phyloP scores from a whole-genome alignment of 2,888 invertebrate genomes.

The Pollenia griseotomentosa region DNA sequence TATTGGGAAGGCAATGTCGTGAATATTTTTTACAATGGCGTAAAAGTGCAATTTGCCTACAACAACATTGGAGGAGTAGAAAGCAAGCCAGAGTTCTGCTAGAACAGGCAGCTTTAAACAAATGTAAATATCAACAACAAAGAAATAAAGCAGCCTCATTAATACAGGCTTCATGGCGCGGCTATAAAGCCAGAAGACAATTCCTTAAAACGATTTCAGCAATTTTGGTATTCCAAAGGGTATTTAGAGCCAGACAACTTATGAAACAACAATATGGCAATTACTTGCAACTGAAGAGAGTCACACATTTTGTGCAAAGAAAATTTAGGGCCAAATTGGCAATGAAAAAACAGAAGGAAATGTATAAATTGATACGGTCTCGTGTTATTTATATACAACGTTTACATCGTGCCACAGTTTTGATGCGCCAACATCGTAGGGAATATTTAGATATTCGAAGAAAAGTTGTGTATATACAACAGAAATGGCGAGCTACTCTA shows the following conservation, averaged over 20 bases:
- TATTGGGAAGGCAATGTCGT: slow-evolving; percentile 83
- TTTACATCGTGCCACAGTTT: slow-evolving; percentile 76
- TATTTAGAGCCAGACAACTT: slow-evolving; percentile 78
- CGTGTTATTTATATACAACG: slow-evolving; percentile 79
- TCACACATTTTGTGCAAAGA: slow-evolving; percentile 75
- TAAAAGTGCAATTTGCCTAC: slow-evolving; percentile 84
- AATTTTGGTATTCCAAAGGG: slow-evolving; percentile 77
- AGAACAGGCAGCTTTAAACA: slow-evolving; percentile 76
- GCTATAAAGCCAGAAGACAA: slow-evolving; percentile 76
- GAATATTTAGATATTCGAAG: slow-evolving; percentile 75
- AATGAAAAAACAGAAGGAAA: slow-evolving; percentile 74
- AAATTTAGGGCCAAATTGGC: slow-evolving; percentile 77
- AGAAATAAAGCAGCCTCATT: slow-evolving; percentile 77
- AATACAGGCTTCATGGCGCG: slow-evolving; percentile 84
- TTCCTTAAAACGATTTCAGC: slow-evolving; percentile 73
- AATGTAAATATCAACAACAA: slow-evolving; percentile 79
- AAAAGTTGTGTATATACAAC: slow-evolving; percentile 79
- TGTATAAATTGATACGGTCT: slow-evolving; percentile 75
- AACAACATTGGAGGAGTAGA: slow-evolving; percentile 84
- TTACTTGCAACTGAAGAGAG: slow-evolving; percentile 74
- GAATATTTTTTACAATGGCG: slow-evolving; percentile 83
- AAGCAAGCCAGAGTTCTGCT: slow-evolving; percentile 78
- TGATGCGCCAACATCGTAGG: slow-evolving; percentile 73
- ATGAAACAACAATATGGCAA: slow-evolving; percentile 76
- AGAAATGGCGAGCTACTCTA: slow-evolving; percentile 81